Percentiles rank a stretch among this genome's conserved stretches.
Evolutionary conservation across 1,140 invertebrate species (phyloP).

Genomic region (Drosophila serrata): DNA sequence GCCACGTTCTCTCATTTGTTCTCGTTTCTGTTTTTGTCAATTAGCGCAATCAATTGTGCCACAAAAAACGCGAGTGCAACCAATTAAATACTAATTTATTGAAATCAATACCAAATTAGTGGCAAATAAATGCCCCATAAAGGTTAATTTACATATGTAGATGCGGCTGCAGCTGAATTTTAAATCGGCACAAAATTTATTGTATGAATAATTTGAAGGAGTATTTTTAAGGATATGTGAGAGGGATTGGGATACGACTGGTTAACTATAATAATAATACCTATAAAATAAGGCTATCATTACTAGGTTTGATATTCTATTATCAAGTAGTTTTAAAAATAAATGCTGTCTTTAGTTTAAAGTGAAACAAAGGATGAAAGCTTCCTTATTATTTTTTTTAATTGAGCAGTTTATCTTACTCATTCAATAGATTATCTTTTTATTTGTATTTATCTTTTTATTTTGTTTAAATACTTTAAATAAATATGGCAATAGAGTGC

Average conservation of each 20-base stretch:
- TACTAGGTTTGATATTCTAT: background rate
- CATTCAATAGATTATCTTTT: background rate
- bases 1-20: conserved; percentile 49
- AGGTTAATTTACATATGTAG: conserved; percentile 36
- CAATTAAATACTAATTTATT: conserved; percentile 79
- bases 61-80: conserved; percentile 53
- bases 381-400: too few relatives aligned
- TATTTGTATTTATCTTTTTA: background rate
- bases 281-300: too few relatives aligned
- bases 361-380: too few relatives aligned
- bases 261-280: background rate
- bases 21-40: conserved; percentile 64
- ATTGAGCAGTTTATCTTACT: too few relatives aligned
- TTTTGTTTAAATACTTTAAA: background rate
- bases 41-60: conserved; percentile 73
- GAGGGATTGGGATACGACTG: background rate
- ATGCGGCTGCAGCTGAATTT: conserved; percentile 13
- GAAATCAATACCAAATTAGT: conserved; percentile 77
- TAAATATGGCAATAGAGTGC: background rate
- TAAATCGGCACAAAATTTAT: background rate
- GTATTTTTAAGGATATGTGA: too few relatives aligned
- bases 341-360: too few relatives aligned
- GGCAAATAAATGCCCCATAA: conserved; percentile 63
- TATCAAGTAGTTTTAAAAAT: background rate
- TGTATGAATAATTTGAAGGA: background rate